Evolutionary conservation across 2,113 vertebrate genomes (phyloP), one percentile per base, ranked within the genome.

Genomic region (Calidris pugnax): DNA sequence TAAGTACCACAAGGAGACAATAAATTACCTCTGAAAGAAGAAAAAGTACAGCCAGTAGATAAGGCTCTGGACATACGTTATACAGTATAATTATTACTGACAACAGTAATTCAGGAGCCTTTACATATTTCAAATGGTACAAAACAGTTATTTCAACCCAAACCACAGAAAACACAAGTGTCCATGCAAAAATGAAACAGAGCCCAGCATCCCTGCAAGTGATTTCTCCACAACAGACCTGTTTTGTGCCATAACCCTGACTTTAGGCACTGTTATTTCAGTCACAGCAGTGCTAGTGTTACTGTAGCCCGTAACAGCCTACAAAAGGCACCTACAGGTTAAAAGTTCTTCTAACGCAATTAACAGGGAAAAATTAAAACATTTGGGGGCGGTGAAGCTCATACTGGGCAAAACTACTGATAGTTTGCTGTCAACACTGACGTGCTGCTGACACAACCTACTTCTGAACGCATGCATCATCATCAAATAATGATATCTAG

Each of bases 371-470:
- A 96, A 85, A 72, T 24, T 3, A 67, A 53, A 83, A 57, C 32
- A 63, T 50, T 16, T 35, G 4, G 12, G 32, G n/a, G 27, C 41
- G 66, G 16, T 7, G 14, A 71, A 59, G n/a, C 6, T 88, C 47
- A 17, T 26, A 79, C 3, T 2, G 6, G 22, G 21, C 41, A 87
- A 74, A 77, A 48, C 48, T 55, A 80, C 57, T 24, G 20, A 35
- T 6, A 59, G 33, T 9, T 82, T n/a, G 87, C 14, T 69, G 28
- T 51, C 56, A 90, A 79, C n/a, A 56, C 22, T 56, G 53, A 85
- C 39, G 72, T 10, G 10, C 28, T 2, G 0, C 23, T 39, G 19
- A 68, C 10, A 3, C 7, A 2, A 56, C 26, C 51, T 1, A 66
- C 18, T 89, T 73, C 15, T 60, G 17, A 87, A 80, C 6, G 13